phyloP scores from a whole-genome alignment of 2,797 vertebrate species.

The Amblyopsis hoosieri region DNA sequence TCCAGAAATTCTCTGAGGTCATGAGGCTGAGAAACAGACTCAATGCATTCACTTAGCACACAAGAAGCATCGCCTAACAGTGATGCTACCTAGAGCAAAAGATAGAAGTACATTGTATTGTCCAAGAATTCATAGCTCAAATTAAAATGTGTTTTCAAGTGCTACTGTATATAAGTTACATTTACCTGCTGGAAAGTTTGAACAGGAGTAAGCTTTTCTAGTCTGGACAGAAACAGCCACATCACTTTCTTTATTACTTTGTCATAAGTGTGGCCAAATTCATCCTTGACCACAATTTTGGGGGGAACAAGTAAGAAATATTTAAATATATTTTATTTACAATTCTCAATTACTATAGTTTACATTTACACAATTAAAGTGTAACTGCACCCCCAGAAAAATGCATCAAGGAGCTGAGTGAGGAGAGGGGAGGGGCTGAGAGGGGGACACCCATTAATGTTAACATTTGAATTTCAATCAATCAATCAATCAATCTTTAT shows the following conservation, averaged over 20 bases:
- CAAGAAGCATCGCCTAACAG: conserved; percentile 56
- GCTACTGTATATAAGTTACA: not conserved
- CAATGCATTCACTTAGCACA: conserved; percentile 64
- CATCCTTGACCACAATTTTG: conserved; percentile 63
- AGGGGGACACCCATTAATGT: no score
- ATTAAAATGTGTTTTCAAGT: not conserved
- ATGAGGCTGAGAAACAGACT: conserved; percentile 59
- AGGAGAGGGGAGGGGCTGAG: no score
- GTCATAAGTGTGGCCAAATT: conserved; percentile 81
- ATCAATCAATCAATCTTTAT: no score
- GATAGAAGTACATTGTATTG: conserved; percentile 1
- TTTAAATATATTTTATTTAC: not conserved
- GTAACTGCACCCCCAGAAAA: no score
- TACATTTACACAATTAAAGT: no score
- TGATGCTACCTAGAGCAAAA: conserved; percentile 59
- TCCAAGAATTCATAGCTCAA: not conserved
- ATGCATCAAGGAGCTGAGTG: no score
- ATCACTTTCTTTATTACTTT: conserved; percentile 79
- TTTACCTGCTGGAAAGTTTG: conserved; percentile 68
- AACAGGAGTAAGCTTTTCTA: conserved; percentile 78
- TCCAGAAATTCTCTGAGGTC: conserved; percentile 61
- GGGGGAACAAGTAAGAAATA: not conserved
- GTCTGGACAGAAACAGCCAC: conserved; percentile 80
- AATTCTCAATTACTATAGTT: no score
- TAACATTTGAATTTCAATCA: no score